A percentile compares a stretch with the other conserved stretches of the same genome.
Conservation (phyloP, 2,888 invertebrate genomes). For the Labia minor region DNA sequence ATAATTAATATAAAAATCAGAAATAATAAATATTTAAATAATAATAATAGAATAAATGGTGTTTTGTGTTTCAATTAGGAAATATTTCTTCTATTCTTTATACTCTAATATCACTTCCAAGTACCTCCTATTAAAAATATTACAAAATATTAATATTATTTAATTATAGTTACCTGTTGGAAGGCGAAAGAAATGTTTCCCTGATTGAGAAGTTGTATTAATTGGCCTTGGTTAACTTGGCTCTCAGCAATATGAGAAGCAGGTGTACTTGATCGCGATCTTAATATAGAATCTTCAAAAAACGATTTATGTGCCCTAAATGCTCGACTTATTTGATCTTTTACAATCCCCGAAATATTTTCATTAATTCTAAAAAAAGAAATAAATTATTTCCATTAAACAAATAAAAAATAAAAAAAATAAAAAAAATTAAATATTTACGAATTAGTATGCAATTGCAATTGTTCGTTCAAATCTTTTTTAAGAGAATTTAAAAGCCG, state of each 20-base stretch:
- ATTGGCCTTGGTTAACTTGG: constrained; percentile 53
- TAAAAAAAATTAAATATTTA: constrained; percentile 18
- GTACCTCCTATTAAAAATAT: too few species aligned
- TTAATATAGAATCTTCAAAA: constrained; percentile 47
- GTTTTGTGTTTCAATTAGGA: too few species aligned
- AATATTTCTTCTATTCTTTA: too few species aligned
- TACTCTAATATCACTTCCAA: too few species aligned
- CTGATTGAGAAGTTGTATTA: constrained; percentile 53
- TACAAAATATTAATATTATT: too few species aligned
- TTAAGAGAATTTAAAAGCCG: constrained; percentile 26
- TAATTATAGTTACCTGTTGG: constrained; percentile 52
- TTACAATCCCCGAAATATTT: constrained; percentile 31
- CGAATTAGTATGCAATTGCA: constrained; percentile 28
- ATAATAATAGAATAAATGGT: too few species aligned
- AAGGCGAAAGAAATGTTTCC: constrained; percentile 81
- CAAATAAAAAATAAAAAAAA: constrained; percentile 18
- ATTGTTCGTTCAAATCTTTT: constrained; percentile 32
- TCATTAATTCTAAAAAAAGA: constrained; percentile 39
- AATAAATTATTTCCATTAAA: constrained; percentile 22
- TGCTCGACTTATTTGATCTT: constrained; percentile 38
- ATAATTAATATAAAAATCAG: too few species aligned
- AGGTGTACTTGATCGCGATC: constrained; percentile 64
- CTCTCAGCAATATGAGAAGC: constrained; percentile 50
- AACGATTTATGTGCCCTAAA: constrained; percentile 49
- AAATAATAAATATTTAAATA: too few species aligned